phyloP scores from a whole-genome alignment of 2,113 vertebrate species.

The Cephalopterus ornatus region DNA sequence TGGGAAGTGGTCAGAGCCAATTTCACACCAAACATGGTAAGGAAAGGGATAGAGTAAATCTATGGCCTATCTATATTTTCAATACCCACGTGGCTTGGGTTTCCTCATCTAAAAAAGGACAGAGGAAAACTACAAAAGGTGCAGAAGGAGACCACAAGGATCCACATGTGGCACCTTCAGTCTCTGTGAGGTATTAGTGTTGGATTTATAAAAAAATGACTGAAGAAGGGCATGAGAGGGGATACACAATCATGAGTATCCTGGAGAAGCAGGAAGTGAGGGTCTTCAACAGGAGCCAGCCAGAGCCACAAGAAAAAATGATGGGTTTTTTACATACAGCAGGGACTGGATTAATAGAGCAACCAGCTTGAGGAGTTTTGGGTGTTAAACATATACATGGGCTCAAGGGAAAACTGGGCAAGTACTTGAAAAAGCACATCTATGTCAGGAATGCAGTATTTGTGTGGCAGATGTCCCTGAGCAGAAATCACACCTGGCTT shows the following conservation, averaged over 20 bases:
- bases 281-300: neutral
- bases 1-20: neutral
- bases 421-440: neutral
- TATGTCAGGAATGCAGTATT: rapidly evolving
- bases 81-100: rapidly evolving
- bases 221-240: neutral
- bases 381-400: neutral
- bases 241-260: neutral
- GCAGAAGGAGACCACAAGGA: neutral
- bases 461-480: neutral
- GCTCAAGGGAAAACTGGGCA: neutral
- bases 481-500: neutral
- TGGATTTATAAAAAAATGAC: neutral
- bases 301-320: rapidly evolving
- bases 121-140: neutral
- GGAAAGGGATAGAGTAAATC: neutral
- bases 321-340: neutral
- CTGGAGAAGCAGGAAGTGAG: neutral
- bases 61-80: rapidly evolving
- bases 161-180: neutral
- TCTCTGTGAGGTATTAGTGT: neutral
- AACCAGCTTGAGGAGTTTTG: neutral
- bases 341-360: neutral
- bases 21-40: neutral
- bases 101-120: neutral